Conservation (phyloP, 2,797 vertebrate genomes). For the Luscinia luscinia region DNA sequence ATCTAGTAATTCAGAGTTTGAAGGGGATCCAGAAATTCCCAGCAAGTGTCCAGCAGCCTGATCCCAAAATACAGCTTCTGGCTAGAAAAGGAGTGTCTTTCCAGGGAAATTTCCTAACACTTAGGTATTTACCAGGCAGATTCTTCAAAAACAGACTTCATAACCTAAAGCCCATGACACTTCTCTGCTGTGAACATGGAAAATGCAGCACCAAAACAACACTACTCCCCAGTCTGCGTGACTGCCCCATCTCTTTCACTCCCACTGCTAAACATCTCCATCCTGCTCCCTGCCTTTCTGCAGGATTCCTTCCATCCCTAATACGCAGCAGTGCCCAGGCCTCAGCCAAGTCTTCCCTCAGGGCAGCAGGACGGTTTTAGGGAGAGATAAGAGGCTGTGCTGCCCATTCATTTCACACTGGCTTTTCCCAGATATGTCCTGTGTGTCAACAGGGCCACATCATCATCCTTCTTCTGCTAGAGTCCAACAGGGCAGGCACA, state of each 20-base stretch:
- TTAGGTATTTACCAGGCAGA: not conserved
- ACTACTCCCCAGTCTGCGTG: not conserved
- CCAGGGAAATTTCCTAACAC: not conserved
- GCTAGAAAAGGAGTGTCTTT: not conserved
- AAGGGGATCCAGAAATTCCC: slow-evolving; percentile 38
- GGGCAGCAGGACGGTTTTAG: not conserved
- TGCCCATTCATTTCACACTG: not conserved
- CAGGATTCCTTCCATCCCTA: not conserved
- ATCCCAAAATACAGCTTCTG: not conserved
- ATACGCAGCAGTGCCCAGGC: not conserved
- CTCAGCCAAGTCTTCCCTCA: not conserved
- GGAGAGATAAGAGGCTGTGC: not conserved
- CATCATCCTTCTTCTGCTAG: not conserved
- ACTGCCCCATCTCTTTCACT: not conserved
- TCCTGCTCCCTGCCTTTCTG: not conserved
- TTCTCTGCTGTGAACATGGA: not conserved
- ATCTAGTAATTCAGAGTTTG: slow-evolving; percentile 13
- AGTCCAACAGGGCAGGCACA: not conserved
- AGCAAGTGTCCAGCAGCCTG: not conserved
- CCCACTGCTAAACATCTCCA: not conserved
- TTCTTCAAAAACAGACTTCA: not conserved
- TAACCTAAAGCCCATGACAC: not conserved
- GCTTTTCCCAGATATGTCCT: not conserved
- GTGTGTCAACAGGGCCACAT: not conserved
- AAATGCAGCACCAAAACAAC: not conserved